Conservation (phyloP, 2,113 vertebrate species). For the Micromys minutus region DNA sequence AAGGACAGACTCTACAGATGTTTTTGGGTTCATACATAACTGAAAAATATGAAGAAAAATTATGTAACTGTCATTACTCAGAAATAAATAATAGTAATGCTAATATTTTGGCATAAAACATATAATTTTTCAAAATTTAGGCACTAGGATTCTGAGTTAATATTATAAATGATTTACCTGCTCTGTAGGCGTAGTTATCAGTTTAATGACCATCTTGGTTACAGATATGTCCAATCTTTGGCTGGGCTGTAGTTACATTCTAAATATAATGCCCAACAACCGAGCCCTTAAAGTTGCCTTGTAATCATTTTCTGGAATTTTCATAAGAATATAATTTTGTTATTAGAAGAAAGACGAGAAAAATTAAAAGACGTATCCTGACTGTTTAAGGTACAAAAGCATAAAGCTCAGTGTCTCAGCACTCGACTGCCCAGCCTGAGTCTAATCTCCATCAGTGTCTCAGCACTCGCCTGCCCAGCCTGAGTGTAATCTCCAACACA, state of each 20-base stretch:
- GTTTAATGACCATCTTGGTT: slow-evolving; percentile 23
- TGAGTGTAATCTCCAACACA: not conserved
- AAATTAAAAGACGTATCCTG: not conserved
- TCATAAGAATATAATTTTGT: not conserved
- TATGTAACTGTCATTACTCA: not conserved
- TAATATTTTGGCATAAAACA: not conserved
- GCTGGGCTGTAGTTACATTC: not conserved
- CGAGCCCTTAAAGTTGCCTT: not conserved
- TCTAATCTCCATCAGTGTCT: too few relatives aligned
- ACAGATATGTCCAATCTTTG: not conserved
- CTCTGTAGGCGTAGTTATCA: not conserved
- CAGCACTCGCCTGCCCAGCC: not conserved
- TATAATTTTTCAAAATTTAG: not conserved
- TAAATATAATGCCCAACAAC: not conserved
- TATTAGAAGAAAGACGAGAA: not conserved
- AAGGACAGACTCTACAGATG: not conserved
- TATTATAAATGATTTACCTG: not conserved
- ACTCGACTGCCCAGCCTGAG: not conserved
- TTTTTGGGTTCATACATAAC: not conserved
- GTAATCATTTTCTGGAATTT: not conserved
- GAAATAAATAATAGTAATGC: slow-evolving; percentile 18
- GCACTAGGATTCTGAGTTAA: not conserved
- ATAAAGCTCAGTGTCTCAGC: not conserved
- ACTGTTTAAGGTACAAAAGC: not conserved
- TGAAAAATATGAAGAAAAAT: slow-evolving; percentile 6